Percentiles rank a stretch among this genome's conserved stretches.
phyloP scores from a whole-genome alignment of 2,113 vertebrate genomes.

The Equus quagga region DNA sequence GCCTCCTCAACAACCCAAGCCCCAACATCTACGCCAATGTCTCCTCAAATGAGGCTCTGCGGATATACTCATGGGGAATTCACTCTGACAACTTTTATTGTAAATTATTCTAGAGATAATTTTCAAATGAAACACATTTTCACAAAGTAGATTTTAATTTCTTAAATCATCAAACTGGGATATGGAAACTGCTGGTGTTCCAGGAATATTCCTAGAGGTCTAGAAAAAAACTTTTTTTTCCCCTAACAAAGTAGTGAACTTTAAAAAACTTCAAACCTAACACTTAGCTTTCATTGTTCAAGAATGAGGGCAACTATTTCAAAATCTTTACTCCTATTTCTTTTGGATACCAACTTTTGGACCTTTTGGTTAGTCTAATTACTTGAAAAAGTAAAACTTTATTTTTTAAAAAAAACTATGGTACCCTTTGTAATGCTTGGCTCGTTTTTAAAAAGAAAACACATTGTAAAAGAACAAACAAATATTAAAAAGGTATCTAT shows the following conservation, averaged over 20 bases:
- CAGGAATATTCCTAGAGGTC: conserved; percentile 43
- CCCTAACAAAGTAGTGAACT: conserved; percentile 1
- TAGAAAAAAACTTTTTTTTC: background rate
- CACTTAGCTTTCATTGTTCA: conserved; percentile 7
- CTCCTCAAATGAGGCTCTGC: background rate
- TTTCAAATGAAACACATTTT: conserved; percentile 56
- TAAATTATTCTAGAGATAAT: conserved; percentile 40
- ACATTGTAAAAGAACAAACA: background rate
- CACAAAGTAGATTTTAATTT: conserved; percentile 30
- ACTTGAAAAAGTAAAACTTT: conserved; percentile 21
- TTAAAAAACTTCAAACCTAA: background rate
- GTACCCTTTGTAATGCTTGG: background rate
- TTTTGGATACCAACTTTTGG: background rate
- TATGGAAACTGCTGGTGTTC: background rate
- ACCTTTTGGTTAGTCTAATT: background rate
- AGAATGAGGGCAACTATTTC: conserved; percentile 27
- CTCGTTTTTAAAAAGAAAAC: background rate
- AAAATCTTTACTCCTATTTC: background rate
- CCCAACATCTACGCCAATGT: background rate
- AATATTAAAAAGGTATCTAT: background rate
- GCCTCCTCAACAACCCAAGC: background rate
- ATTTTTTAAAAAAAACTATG: background rate
- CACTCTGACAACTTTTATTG: conserved; percentile 10
- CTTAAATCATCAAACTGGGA: conserved; percentile 47
- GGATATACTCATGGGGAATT: background rate